Base-by-base conservation (phyloP, 2,113 vertebrate genomes). In the Aldabrachelys gigantea region DNA sequence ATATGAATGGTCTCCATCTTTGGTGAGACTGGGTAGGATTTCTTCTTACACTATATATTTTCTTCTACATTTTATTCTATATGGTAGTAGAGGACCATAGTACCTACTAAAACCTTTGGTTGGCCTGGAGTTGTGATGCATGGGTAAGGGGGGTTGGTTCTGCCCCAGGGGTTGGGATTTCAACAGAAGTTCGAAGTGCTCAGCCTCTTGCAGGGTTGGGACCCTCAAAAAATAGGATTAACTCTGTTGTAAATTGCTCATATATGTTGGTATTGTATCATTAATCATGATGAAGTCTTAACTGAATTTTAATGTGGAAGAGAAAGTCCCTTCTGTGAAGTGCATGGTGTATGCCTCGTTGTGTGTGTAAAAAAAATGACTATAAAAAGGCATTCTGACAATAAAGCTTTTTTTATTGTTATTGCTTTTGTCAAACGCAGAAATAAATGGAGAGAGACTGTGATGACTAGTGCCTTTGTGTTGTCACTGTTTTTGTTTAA, bases 381-480 rank as follows among this genome's bases (percentile, higher is more conserved):
- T 76, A 83, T 57, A 83, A 83, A 89, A 83, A 57, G 44, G 53
- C 50, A 86, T 52, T 76, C 35, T 87, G 54, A 44, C 27, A 50
- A 54, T 91, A 87, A 76, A 91, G 35, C 72, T n/a, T 82, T 25
- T n/a, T 91, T 91, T 87, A 91, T 87, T 75, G 62, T 49, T 80
- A 52, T 47, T 72, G 44, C 79, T 91, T 86, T 91, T 76, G 41
- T 91, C n/a, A 17, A 75, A 44, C 72, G 62, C 80, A 35, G 82
- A 76, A 91, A 91, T 41, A 79, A 86, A 57, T n/a, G 31, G 35
- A 41, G 69, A 69, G 72, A 76, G 82, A 87, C 72, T 53, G 41
- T 59, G 82, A 87, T 59, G 65, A 47, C 65, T 75, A 41, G 44
- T 52, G 81, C 49, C 86, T 31, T 53, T 83, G 52, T n/a, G 52